Base-by-base conservation (phyloP, 1,140 invertebrate genomes). In the Helicoverpa zea region DNA sequence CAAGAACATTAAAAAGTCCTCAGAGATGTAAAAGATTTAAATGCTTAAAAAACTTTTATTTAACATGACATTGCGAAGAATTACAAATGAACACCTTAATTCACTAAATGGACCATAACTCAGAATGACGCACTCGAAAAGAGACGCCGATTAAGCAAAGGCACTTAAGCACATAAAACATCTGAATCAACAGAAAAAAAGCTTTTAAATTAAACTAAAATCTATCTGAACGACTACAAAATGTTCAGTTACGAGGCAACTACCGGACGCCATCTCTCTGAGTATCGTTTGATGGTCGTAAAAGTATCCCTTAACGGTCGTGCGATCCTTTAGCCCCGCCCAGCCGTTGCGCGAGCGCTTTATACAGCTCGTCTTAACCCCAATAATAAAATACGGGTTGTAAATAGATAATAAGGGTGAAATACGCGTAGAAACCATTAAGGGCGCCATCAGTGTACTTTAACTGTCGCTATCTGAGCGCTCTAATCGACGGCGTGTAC, bases 371-470 rank as follows among this genome's bases (percentile, higher is more conserved):
- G 86, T 92, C 92, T 94, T 94, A 94, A 94, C 93, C 93, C 93
- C 92, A 94, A 94, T 94, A 94, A 94, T 94, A 94, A 94, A 94
- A 94, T 94, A 92, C 88, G 89, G 90, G 90, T 90, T 91, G 93
- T 94, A 94, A 94, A 94, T 94, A 94, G 92, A 94, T 94, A 94
- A 94, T 94, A 94, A 92, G 92, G 89, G 90, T 83, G 88, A 83
- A 92, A 90, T 89, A 88, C 87, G 81, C 81, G 88, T 87, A 91
- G 92, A 93, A 92, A 86, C 90, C 88, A 90, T 93, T 93, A 92
- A 92, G 82, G 91, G 91, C 91, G 92, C 91, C 93, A 86, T 93
- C 88, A 89, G 30, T 82, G 86, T 89, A 89, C 82, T 90, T 93
- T 92, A 90, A 91, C 89, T 88, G 89, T 91, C 88, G 87, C 89